Conservation (phyloP, 2,797 vertebrate genomes). For the Avahi laniger region DNA sequence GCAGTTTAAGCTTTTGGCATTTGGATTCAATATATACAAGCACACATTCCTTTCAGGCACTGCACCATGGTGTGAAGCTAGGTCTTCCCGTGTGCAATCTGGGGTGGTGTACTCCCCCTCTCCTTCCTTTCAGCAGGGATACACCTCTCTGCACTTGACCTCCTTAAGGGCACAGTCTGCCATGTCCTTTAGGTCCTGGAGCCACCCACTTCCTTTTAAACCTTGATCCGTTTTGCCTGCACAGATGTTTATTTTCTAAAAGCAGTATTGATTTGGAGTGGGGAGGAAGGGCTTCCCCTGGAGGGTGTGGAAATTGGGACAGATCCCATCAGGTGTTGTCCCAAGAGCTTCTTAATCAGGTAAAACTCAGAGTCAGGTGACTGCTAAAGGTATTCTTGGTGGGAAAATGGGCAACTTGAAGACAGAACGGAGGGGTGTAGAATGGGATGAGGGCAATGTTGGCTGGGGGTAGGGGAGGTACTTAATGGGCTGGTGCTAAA, state of each 20-base stretch:
- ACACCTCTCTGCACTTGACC: background rate
- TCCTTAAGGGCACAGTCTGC: background rate
- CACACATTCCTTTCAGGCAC: background rate
- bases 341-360: background rate
- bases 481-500: background rate
- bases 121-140: too few species aligned
- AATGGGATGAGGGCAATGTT: background rate
- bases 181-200: background rate
- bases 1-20: background rate
- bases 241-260: slow-evolving; percentile 5
- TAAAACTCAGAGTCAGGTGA: background rate
- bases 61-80: background rate
- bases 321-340: background rate
- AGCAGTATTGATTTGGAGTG: background rate
- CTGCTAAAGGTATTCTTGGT: background rate
- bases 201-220: background rate
- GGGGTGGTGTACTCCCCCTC: rapidly evolving
- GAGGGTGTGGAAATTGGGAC: background rate
- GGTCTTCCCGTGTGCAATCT: background rate
- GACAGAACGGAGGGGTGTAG: background rate
- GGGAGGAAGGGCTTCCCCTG: background rate
- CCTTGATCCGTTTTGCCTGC: background rate
- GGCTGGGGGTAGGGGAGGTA: too few species aligned
- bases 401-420: background rate
- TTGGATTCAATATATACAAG: background rate